Conservation (phyloP, 2,888 invertebrate species). For the Hoplodrina blanda region DNA sequence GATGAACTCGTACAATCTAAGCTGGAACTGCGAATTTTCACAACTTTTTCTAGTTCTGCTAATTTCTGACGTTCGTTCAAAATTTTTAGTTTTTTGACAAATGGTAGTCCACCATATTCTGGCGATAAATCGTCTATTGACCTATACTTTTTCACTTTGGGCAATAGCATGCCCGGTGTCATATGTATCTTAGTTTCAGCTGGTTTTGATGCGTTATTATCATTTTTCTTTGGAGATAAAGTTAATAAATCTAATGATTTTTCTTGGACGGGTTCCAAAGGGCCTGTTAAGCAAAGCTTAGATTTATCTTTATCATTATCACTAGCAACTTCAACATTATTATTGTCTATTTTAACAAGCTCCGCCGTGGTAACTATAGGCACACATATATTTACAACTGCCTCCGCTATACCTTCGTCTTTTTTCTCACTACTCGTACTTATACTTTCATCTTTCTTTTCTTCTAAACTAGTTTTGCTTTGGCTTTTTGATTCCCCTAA, state of each 20-base stretch:
- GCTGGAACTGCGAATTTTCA: slow-evolving; percentile 95
- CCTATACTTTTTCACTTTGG: slow-evolving; percentile 92
- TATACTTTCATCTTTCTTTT: slow-evolving; percentile 75
- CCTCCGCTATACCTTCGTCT: slow-evolving; percentile 71
- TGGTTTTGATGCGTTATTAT: slow-evolving; percentile 66
- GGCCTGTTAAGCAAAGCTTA: slow-evolving; percentile 84
- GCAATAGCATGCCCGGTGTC: slow-evolving; percentile 77
- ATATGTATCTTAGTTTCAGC: slow-evolving; percentile 71
- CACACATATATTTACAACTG: slow-evolving; percentile 79
- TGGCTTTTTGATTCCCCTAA: slow-evolving; percentile 88
- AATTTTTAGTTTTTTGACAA: slow-evolving; percentile 97
- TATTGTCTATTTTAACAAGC: slow-evolving; percentile 89
- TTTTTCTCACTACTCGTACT: slow-evolving; percentile 64
- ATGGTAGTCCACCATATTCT: slow-evolving; percentile 96
- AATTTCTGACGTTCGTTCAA: slow-evolving; percentile 96
- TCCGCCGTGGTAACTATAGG: slow-evolving; percentile 85
- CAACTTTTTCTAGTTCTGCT: slow-evolving; percentile 94
- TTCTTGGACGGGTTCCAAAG: slow-evolving; percentile 86
- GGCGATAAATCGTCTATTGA: slow-evolving; percentile 97
- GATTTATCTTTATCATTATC: slow-evolving; percentile 83
- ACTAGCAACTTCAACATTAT: slow-evolving; percentile 82
- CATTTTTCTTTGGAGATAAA: slow-evolving; percentile 81
- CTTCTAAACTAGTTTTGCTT: slow-evolving; percentile 82
- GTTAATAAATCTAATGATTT: slow-evolving; percentile 86
- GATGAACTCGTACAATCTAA: slow-evolving; percentile 93